Conservation (phyloP, 2,113 vertebrate species). For the Tympanuchus pallidicinctus region DNA sequence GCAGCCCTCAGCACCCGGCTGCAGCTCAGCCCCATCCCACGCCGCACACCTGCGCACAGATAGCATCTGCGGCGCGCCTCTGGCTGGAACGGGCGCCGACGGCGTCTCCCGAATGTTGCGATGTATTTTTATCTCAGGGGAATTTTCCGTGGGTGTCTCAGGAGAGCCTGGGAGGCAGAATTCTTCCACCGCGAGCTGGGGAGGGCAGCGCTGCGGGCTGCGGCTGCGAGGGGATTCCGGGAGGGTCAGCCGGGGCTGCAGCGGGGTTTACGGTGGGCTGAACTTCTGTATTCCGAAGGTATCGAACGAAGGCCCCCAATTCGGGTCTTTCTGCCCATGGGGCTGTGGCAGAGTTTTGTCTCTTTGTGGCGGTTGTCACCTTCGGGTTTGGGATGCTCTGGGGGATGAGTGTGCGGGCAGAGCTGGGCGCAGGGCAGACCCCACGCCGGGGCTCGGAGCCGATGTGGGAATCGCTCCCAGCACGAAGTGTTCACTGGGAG, state of each 20-base stretch:
- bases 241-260: neutral
- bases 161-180: constrained; percentile 37
- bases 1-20: neutral
- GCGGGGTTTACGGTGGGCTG: neutral
- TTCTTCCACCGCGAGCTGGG: neutral
- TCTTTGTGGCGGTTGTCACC: neutral
- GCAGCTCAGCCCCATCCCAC: neutral
- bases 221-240: neutral
- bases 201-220: neutral
- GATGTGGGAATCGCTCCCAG: neutral
- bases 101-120: neutral
- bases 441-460: neutral
- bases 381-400: neutral
- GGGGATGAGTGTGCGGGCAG: neutral
- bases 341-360: neutral
- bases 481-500: neutral
- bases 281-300: neutral
- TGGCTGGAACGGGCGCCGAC: neutral
- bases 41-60: neutral
- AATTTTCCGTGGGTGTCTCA: constrained; percentile 29
- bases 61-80: neutral
- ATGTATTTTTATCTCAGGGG: constrained; percentile 38
- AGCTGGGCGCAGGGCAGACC: neutral
- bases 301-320: neutral
- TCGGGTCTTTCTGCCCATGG: neutral